phyloP scores from a whole-genome alignment of 37 sponge, comb jelly and placozoan genomes.

The Halichondria panicea region DNA sequence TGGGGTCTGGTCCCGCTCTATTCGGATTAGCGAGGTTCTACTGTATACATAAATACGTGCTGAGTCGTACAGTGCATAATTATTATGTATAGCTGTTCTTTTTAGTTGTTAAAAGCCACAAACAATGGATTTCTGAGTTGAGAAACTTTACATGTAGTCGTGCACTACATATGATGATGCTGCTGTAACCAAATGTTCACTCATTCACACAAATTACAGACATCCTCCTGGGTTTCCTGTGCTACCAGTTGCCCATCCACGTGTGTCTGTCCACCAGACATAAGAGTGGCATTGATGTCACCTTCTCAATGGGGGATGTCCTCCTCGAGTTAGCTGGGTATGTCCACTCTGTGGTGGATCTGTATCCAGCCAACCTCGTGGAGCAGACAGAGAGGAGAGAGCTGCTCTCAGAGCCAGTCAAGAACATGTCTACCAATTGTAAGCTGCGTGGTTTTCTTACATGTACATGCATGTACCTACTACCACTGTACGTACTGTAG shows the following conservation, averaged over 20 bases:
- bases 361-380: constrained; percentile 18
- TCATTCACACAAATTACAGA: constrained; percentile 5
- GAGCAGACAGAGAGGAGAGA: constrained; percentile 38
- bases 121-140: too few species aligned
- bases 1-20: too few species aligned
- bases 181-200: not conserved
- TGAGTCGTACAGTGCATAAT: too few species aligned
- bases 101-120: too few species aligned
- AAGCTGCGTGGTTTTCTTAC: not conserved
- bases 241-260: constrained; percentile 32
- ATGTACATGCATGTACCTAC: not conserved
- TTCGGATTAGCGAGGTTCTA: too few species aligned
- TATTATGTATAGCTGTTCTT: too few species aligned
- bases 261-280: constrained; percentile 10
- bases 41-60: too few species aligned
- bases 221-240: constrained; percentile 41
- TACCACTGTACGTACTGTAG: constrained; percentile 1
- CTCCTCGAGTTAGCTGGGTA: constrained; percentile 33
- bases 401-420: constrained; percentile 21
- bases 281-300: constrained; percentile 7
- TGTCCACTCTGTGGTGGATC: constrained; percentile 17
- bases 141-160: not conserved
- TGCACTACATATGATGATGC: not conserved
- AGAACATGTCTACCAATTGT: too few species aligned
- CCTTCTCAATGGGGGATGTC: not conserved